A percentile compares a stretch with the other conserved stretches of the same genome.
Conservation (phyloP, 2,113 vertebrate species). For the Ageneiosus marmoratus region DNA sequence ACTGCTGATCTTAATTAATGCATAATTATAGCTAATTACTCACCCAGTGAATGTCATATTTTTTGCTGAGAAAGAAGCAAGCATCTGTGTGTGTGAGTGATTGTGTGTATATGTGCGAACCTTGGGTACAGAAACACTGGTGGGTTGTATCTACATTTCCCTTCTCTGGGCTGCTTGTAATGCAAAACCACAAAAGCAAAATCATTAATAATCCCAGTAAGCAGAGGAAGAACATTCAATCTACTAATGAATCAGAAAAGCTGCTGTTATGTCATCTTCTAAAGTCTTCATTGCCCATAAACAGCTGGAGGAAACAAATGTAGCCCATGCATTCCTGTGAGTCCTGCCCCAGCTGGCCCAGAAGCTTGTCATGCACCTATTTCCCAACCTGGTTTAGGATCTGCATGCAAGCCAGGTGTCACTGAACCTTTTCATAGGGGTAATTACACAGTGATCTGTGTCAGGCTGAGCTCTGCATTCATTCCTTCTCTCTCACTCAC, state of each 20-base stretch:
- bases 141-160: neutral
- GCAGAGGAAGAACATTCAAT: slow-evolving; percentile 14
- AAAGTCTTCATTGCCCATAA: slow-evolving; percentile 27
- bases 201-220: slow-evolving; percentile 22
- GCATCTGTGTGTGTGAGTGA: slow-evolving; percentile 14
- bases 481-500: slow-evolving; percentile 40
- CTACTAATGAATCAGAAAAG: slow-evolving; percentile 33
- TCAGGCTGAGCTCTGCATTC: slow-evolving; percentile 57
- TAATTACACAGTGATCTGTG: slow-evolving; percentile 61
- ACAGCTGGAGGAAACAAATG: slow-evolving; percentile 3
- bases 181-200: slow-evolving; percentile 29
- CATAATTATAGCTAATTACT: slow-evolving; percentile 72
- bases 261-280: slow-evolving; percentile 14
- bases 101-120: neutral
- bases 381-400: slow-evolving; percentile 50
- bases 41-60: slow-evolving; percentile 77
- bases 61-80: slow-evolving; percentile 46
- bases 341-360: neutral
- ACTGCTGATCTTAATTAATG: slow-evolving; percentile 81
- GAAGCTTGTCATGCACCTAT: slow-evolving; percentile 1
- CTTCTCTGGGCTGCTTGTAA: slow-evolving; percentile 4
- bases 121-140: neutral
- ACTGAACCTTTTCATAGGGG: slow-evolving; percentile 60
- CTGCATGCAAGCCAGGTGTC: slow-evolving; percentile 57
- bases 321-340: neutral